Evolutionary conservation across 1,140 invertebrate species (phyloP), one percentile per base, ranked within the genome.

Genomic region (Carposina sasakii): DNA sequence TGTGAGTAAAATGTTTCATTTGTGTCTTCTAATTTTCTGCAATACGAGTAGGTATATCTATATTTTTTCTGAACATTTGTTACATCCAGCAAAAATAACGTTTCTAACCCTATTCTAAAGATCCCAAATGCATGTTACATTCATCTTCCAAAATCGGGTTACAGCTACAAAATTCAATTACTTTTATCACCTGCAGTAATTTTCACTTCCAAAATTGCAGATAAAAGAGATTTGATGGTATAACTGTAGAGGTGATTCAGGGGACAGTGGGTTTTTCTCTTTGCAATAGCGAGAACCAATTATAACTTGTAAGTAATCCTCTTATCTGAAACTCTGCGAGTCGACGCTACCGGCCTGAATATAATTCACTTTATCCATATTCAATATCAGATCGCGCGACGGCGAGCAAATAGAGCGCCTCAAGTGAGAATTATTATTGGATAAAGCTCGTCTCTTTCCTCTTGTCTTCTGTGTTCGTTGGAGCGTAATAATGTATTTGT

Each of bases 361-460:
- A 73, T 81, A 81, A 81, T 78, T 79, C 73, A 78, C 73, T 77
- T 82, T 79, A 74, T 79, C 76, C 74, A 78, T 79, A 82, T 82
- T 82, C 76, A 76, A 78, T 79, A 82, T 79, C 73, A 78, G 70
- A 78, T 76, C 68, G 67, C 60, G 63, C 66, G 71, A 76, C 67
- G 68, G 55, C 63, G 72, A 70, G 67, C 70, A 81, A 81, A 78
- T 78, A 81, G 72, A 77, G 64, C 71, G 68, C 70, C 71, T 67
- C 68, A 70, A 76, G 71, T 79, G 76, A 78, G 70, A 78, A 82
- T 82, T 81, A 79, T 82, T 79, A 81, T 82, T 76, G 78, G 64
- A 82, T 78, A 76, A 78, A 74, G 71, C 69, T 63, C 72, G 63
- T 59, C 72, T 64, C 60, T 75, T 59, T 64, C 73, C 67, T 60